Evolutionary conservation across 2,113 vertebrate genomes (phyloP).

Genomic region (Tricholaema leucomelas): DNA sequence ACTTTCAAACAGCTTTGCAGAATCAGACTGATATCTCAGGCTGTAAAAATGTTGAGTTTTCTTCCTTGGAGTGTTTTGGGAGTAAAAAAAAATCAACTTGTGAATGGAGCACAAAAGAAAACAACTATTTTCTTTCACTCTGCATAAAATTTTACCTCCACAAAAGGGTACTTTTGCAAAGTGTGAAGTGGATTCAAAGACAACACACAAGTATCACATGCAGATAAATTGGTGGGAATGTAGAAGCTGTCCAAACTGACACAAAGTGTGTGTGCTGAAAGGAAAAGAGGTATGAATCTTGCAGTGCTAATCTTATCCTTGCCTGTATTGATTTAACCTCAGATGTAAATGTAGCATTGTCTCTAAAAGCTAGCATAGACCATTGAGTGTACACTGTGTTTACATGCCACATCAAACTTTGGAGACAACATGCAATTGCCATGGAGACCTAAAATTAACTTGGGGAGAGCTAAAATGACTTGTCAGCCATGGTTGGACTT

Average conservation of each 20-base stretch:
- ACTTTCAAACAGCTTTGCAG: not conserved
- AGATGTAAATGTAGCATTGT: not conserved
- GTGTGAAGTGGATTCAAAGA: not conserved
- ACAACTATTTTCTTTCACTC: not conserved
- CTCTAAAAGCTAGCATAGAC: not conserved
- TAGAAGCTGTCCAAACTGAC: not conserved
- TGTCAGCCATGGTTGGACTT: not conserved
- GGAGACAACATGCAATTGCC: not conserved
- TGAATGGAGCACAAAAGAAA: not conserved
- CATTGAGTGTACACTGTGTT: not conserved
- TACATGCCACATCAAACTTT: not conserved
- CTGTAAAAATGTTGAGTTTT: not conserved
- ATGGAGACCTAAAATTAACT: not conserved
- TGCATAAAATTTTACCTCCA: not conserved
- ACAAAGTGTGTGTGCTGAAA: not conserved
- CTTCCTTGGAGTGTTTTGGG: not conserved
- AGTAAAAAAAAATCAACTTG: not conserved
- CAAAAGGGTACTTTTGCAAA: not conserved
- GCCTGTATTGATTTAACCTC: not conserved
- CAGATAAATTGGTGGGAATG: not conserved
- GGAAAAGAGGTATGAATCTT: not conserved
- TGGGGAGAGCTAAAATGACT: not conserved
- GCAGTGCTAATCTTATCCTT: not conserved
- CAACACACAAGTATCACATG: not conserved
- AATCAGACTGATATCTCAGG: slow-evolving; percentile 5